phyloP scores from a whole-genome alignment of 1,140 invertebrate genomes.

The Drosophila tropicalis region DNA sequence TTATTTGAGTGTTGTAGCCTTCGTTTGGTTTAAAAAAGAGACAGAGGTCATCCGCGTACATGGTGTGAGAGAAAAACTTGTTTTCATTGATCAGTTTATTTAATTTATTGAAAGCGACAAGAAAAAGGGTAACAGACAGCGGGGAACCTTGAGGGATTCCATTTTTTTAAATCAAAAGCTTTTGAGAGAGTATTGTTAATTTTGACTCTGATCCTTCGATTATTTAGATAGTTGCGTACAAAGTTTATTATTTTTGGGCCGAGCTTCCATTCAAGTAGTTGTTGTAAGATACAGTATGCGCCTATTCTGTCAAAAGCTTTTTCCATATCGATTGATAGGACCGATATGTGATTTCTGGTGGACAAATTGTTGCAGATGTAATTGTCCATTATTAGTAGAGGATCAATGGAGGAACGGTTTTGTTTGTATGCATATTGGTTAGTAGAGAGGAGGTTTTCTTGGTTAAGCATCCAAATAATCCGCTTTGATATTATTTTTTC shows the following conservation, averaged over 20 bases:
- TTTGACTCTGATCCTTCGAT: conserved; percentile 1
- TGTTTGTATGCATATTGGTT: conserved; percentile 22
- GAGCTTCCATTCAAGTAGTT: background rate
- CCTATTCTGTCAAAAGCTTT: conserved; percentile 7
- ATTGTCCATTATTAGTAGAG: conserved; percentile 15
- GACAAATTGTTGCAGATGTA: conserved; percentile 13
- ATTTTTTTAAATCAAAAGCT: conserved; percentile 4
- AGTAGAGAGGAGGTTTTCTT: conserved; percentile 17
- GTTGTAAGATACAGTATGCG: too few species aligned
- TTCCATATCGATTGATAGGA: conserved; percentile 21
- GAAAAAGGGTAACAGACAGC: too few species aligned
- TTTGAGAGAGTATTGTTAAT: conserved; percentile 14
- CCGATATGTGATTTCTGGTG: conserved; percentile 11
- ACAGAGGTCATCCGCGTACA: too few species aligned
- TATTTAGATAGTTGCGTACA: conserved; percentile 8
- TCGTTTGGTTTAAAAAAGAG: too few species aligned
- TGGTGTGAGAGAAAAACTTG: too few species aligned
- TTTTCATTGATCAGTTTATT: too few species aligned
- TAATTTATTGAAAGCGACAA: too few species aligned
- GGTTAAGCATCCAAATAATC: conserved; percentile 15
- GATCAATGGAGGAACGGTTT: conserved; percentile 11
- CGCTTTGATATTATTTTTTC: conserved; percentile 18
- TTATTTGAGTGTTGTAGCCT: too few species aligned
- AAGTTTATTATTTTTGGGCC: conserved; percentile 9
- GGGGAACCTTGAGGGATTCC: too few species aligned